These are phyloP conservation scores for Drosophila acutilabella DNA, from an alignment of 2,888 invertebrate species.

Conservation along the genomic window DNA sequence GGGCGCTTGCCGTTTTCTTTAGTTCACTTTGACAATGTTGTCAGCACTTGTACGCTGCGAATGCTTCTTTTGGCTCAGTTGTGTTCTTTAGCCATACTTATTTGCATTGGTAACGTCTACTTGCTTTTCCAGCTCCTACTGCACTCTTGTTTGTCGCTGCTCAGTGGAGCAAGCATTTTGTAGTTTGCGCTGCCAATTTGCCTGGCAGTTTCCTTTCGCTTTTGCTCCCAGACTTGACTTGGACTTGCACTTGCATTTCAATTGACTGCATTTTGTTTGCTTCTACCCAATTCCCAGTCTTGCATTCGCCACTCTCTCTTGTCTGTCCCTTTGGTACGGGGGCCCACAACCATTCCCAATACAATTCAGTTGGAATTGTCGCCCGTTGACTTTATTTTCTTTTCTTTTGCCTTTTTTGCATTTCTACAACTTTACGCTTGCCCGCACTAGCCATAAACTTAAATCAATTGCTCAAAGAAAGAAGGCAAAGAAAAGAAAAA, in stretches of 20 bases:
- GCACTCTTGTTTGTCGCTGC: conserved; percentile 62
- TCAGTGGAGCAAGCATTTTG: conserved; percentile 71
- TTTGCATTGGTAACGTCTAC: conserved; percentile 36
- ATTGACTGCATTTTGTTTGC: conserved; percentile 63
- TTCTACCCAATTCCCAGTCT: conserved; percentile 9
- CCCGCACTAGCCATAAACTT: conserved; percentile 55
- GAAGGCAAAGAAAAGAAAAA: conserved; percentile 3
- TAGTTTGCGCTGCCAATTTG: conserved; percentile 76
- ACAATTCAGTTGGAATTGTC: conserved; percentile 33
- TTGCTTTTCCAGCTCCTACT: neutral
- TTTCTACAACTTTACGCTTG: conserved; percentile 61
- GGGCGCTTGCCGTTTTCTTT: conserved; percentile 24
- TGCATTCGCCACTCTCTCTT: conserved; percentile 1
- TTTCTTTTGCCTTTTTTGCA: conserved; percentile 36
- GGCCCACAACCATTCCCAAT: conserved; percentile 18
- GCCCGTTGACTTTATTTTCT: conserved; percentile 53
- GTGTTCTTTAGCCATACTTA: conserved; percentile 27
- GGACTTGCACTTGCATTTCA: conserved; percentile 61
- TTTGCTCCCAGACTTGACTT: conserved; percentile 53
- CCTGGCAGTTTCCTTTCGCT: conserved; percentile 55
- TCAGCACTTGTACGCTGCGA: conserved; percentile 30
- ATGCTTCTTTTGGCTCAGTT: neutral
- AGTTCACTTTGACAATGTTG: conserved; percentile 52
- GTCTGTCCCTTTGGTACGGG: neutral
- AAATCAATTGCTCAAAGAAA: conserved; percentile 50